These are phyloP conservation scores for Megaceryle torquata DNA, from an alignment of 2,113 vertebrate species.

Conservation along the genomic window DNA sequence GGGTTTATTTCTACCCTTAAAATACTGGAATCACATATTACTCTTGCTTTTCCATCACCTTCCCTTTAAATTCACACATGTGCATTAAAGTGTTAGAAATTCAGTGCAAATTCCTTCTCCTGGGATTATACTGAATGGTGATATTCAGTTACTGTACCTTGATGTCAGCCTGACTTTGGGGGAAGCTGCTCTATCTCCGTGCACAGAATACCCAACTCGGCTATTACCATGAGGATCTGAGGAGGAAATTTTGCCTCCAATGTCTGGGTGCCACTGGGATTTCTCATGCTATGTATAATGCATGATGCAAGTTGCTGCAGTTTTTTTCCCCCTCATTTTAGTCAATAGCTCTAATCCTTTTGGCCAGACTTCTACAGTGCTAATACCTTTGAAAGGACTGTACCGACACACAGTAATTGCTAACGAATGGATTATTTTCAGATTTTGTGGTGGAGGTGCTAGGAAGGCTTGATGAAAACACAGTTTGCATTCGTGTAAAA, in stretches of 20 bases:
- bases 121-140: neutral
- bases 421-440: neutral
- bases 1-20: neutral
- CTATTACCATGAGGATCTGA: constrained; percentile 12
- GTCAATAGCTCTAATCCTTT: neutral
- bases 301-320: neutral
- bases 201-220: neutral
- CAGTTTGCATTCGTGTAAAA: neutral
- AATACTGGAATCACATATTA: neutral
- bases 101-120: neutral
- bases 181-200: neutral
- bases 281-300: constrained; percentile 21
- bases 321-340: neutral
- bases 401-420: neutral
- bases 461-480: neutral
- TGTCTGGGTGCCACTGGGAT: neutral
- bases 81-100: neutral
- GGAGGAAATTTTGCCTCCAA: neutral
- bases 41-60: neutral
- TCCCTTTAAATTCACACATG: neutral
- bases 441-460: neutral
- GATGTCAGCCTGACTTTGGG: constrained; percentile 35
- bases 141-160: constrained; percentile 18
- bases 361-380: neutral
- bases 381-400: neutral